These are phyloP conservation scores for Polypedilum vanderplanki DNA, from an alignment of 1,140 invertebrate species.

Conservation along the genomic window DNA sequence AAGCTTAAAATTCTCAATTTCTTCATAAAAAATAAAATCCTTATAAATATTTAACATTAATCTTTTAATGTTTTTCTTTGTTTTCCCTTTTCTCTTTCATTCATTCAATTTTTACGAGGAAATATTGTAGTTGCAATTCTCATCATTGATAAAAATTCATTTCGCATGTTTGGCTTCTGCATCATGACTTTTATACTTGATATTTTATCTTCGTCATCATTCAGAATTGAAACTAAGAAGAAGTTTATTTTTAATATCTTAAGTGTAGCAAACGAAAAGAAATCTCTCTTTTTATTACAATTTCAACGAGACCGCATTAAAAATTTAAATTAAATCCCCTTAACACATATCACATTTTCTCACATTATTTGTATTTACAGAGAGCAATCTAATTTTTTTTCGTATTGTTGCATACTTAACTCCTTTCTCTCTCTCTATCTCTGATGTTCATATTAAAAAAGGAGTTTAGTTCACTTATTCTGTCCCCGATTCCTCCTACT, in stretches of 20 bases:
- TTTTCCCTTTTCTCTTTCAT: background rate
- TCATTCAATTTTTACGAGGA: background rate
- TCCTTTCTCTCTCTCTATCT: too few species aligned
- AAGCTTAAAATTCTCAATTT: constrained; percentile 19
- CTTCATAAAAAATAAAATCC: background rate
- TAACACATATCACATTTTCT: constrained; percentile 3
- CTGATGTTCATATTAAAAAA: too few species aligned
- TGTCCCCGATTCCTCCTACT: too few species aligned
- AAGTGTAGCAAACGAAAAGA: background rate
- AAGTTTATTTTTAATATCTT: background rate
- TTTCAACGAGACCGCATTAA: background rate
- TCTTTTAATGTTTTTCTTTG: background rate
- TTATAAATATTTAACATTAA: constrained; percentile 15
- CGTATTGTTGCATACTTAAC: background rate
- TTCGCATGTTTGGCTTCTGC: background rate
- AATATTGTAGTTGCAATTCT: background rate
- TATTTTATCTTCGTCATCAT: background rate
- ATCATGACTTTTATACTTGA: background rate
- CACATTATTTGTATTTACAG: constrained; percentile 16
- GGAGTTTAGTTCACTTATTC: too few species aligned
- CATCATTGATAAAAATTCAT: constrained; percentile 17
- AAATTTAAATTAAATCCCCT: constrained; percentile 19
- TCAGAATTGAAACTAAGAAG: background rate
- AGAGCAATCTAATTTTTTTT: constrained; percentile 4
- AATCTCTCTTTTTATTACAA: background rate